phyloP scores from a whole-genome alignment of 2,888 invertebrate genomes.

The Dorcus hopei region DNA sequence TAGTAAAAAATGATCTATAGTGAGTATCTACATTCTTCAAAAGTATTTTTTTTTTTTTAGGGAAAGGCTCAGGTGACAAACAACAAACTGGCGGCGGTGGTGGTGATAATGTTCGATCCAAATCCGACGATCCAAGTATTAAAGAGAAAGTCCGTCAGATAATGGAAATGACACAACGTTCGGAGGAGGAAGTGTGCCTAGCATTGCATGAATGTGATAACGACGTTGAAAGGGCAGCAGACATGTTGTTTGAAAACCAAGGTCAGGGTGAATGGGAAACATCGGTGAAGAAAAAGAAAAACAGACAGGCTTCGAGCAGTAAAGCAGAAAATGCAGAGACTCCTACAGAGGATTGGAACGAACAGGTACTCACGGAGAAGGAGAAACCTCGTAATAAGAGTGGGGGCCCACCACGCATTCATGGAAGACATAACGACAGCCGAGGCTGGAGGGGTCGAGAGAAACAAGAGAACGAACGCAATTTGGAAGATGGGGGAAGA shows the following conservation, averaged over 20 bases:
- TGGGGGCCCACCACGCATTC: constrained; percentile 53
- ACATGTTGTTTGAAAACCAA: constrained; percentile 73
- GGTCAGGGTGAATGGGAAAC: constrained; percentile 82
- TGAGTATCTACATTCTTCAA: too few relatives aligned
- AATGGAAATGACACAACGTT: constrained; percentile 86
- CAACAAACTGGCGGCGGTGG: constrained; percentile 38
- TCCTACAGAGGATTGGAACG: constrained; percentile 36
- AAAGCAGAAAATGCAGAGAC: constrained; percentile 41
- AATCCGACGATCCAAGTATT: constrained; percentile 57
- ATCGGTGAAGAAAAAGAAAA: constrained; percentile 81
- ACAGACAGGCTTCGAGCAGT: constrained; percentile 53
- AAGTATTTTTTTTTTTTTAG: constrained; percentile 20
- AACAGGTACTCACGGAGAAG: constrained; percentile 33
- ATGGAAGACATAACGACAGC: constrained; percentile 52
- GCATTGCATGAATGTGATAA: constrained; percentile 92
- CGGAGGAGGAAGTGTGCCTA: constrained; percentile 87
- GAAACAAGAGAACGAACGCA: constrained; percentile 45
- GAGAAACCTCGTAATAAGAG: constrained; percentile 49
- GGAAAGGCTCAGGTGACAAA: constrained; percentile 42
- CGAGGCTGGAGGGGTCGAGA: constrained; percentile 43
- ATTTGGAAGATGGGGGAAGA: constrained; percentile 41
- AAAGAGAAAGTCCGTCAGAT: constrained; percentile 74
- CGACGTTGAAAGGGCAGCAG: constrained; percentile 80
- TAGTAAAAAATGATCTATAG: too few relatives aligned
- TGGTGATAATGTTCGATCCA: constrained; percentile 34